phyloP scores from a whole-genome alignment of 2,888 invertebrate genomes.

The Trichopria drosophilae region DNA sequence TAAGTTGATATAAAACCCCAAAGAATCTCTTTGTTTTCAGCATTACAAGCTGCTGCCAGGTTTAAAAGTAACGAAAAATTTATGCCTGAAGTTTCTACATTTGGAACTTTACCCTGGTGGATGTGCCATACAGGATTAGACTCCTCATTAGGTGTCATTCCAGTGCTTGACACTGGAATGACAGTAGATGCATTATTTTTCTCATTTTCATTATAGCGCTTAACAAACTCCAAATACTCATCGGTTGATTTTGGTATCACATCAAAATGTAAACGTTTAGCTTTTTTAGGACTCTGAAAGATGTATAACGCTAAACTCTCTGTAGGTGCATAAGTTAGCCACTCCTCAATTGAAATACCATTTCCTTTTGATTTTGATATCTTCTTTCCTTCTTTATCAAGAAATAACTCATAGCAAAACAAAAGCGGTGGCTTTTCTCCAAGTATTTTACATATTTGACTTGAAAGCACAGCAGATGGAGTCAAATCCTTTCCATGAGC shows the following conservation, averaged over 20 bases:
- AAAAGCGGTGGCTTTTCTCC: conserved; percentile 20
- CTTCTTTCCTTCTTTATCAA: conserved; percentile 22
- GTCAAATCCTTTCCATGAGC: conserved; percentile 19
- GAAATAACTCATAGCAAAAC: conserved; percentile 21
- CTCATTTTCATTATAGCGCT: conserved; percentile 22
- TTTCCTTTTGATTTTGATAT: conserved; percentile 25
- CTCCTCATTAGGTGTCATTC: conserved; percentile 20
- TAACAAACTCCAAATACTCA: conserved; percentile 22
- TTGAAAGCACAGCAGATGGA: conserved; percentile 14
- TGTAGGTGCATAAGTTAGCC: conserved; percentile 18
- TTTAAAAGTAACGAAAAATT: conserved; percentile 18
- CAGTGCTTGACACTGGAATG: no score
- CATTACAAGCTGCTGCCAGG: conserved; percentile 15
- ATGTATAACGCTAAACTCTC: conserved; percentile 19
- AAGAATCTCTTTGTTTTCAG: conserved; percentile 19
- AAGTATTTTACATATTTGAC: conserved; percentile 22
- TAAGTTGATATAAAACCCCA: conserved; percentile 8
- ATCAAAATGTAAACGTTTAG: conserved; percentile 22
- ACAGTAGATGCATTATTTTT: conserved; percentile 19
- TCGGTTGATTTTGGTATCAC: conserved; percentile 22
- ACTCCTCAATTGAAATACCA: conserved; percentile 19
- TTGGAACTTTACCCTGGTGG: conserved; percentile 11
- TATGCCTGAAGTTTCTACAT: conserved; percentile 13
- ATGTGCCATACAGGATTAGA: conserved; percentile 13
- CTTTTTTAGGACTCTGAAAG: conserved; percentile 17